Conservation (phyloP, 2,797 vertebrate genomes). For the Pseudochaenichthys georgianus region DNA sequence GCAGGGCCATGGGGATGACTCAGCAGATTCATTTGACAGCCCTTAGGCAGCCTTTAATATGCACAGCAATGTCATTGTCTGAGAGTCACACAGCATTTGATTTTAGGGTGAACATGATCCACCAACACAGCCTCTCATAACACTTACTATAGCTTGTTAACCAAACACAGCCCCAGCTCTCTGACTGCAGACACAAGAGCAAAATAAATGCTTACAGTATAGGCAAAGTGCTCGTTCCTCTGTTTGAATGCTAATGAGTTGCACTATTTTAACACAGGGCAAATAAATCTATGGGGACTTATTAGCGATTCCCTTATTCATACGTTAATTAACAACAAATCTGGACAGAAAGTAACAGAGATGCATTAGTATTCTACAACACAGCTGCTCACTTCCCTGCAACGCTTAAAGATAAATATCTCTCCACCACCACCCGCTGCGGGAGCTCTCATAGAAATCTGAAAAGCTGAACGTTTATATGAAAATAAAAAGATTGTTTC, state of each 20-base stretch:
- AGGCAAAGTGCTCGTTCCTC: conserved; percentile 4
- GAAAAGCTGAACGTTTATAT: conserved; percentile 3
- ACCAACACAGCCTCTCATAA: not conserved
- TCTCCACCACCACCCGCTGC: conserved; percentile 1
- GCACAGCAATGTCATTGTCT: conserved; percentile 4
- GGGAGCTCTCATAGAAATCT: not conserved
- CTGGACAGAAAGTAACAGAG: conserved; percentile 25
- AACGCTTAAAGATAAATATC: conserved; percentile 34
- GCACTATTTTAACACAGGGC: conserved; percentile 12
- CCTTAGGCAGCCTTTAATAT: conserved; percentile 10
- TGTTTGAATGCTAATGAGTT: conserved; percentile 20
- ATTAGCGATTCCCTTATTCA: conserved; percentile 21
- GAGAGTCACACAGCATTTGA: conserved; percentile 5
- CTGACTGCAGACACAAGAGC: not conserved
- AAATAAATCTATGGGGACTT: conserved; percentile 20
- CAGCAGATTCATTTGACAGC: conserved; percentile 4
- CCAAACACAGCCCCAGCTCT: not conserved
- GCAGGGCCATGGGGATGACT: not conserved
- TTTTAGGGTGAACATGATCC: not conserved
- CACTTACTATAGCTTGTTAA: not conserved
- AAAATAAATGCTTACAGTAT: conserved; percentile 20
- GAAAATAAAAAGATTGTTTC: conserved; percentile 20
- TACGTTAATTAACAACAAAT: conserved; percentile 47
- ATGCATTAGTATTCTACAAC: conserved; percentile 41
- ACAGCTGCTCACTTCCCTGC: conserved; percentile 14